phyloP scores from a whole-genome alignment of 2,888 invertebrate genomes.

The Oscheius sp. region DNA sequence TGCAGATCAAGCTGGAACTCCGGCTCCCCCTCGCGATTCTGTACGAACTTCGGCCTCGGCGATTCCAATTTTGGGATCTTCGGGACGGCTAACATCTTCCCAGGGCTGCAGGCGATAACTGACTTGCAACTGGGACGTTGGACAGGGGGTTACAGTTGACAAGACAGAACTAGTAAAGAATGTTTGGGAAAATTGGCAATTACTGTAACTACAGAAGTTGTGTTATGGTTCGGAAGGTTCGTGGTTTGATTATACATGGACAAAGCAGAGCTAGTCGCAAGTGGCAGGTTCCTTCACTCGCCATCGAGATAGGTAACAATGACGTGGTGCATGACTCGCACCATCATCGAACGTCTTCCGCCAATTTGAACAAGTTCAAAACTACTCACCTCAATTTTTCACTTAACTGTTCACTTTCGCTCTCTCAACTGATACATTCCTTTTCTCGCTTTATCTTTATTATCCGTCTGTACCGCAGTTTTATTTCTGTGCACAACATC shows the following conservation, averaged over 20 bases:
- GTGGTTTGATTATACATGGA: conserved; percentile 93
- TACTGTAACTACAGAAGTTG: too few species aligned
- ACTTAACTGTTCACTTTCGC: not conserved
- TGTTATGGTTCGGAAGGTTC: conserved; percentile 67
- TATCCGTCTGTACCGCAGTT: not conserved
- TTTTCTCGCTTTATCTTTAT: not conserved
- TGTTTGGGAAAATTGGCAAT: too few species aligned
- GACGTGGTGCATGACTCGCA: conserved; percentile 62
- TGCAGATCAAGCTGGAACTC: conserved; percentile 41
- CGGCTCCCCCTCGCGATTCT: conserved; percentile 19
- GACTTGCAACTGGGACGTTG: too few species aligned
- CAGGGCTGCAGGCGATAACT: too few species aligned
- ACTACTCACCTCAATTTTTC: not conserved
- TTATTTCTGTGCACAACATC: conserved; percentile 8
- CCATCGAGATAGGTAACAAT: not conserved
- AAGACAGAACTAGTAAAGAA: too few species aligned
- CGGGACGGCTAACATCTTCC: too few species aligned
- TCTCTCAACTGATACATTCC: conserved; percentile 1
- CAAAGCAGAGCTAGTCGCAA: conserved; percentile 78
- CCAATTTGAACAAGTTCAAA: not conserved
- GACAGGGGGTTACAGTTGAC: too few species aligned
- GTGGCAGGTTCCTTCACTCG: conserved; percentile 82
- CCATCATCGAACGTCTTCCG: conserved; percentile 63
- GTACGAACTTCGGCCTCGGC: not conserved
- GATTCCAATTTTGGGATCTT: too few species aligned